Base-by-base conservation (phyloP, 1,140 invertebrate genomes). In the Drosophila pruinosa region DNA sequence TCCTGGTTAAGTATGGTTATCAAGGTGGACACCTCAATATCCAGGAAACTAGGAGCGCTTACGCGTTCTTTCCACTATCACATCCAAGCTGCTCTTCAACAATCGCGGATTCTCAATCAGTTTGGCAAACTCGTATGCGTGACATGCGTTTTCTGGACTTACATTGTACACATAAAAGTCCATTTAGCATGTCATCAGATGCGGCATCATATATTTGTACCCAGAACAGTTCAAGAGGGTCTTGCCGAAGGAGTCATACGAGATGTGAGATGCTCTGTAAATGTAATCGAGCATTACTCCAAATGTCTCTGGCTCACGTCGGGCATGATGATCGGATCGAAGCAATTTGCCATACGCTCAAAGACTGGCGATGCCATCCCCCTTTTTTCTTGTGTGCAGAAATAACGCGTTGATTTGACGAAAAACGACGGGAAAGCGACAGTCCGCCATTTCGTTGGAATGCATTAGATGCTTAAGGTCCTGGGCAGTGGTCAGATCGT, bases 171-270 rank as follows among this genome's bases (percentile, higher is more conserved):
- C 26, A 97, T 92, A n/a, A 89, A 94, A 97, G 61, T 94, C 93
- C 0, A 95, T 96, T 81, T 96, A 97, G 78, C 96, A 93, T 63
- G 96, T 94, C 0, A 97, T 95, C 4, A 97, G 92, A 90, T 95
- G 93, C 0, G 96, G 96, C 12, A 97, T 82, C 95, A 97, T 96
- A 78, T 97, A 97, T 78, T 97, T 97, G 78, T 97, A 95, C 96
- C 91, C 97, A 97, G 89, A 95, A 97, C 7, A 97, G 91, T 72
- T 97, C 96, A 91, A 95, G n/a, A n/a, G 97, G 0, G 96, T 96
- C 79, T 96, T 94, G 75, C 97, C 96, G 89, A 96, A 96, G 4
- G 95, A 96, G 53, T 93, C 93, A 6, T 97, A 93, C 68, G 95
- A 94, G 38, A 97, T 95, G 72, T 94, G 93, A 76, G n/a, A n/a